phyloP scores from a whole-genome alignment of 2,113 vertebrate genomes.

The Pangasianodon gigas region DNA sequence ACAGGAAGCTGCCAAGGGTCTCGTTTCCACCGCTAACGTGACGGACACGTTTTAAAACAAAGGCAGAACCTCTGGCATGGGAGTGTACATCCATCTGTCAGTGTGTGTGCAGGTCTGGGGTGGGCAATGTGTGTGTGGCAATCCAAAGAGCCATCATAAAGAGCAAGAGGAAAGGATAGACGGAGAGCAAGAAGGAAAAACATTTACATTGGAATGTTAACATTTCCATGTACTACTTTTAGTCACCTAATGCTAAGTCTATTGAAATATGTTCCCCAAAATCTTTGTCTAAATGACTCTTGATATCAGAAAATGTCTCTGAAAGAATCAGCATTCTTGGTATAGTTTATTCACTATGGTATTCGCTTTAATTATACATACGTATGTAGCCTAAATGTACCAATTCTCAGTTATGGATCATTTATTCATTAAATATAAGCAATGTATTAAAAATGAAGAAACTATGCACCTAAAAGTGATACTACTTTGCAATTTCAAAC shows the following conservation, averaged over 20 bases:
- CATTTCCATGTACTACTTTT: background rate
- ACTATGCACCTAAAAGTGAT: background rate
- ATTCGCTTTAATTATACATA: background rate
- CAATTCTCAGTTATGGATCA: background rate
- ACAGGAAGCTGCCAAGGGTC: constrained; percentile 29
- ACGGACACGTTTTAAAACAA: constrained; percentile 45
- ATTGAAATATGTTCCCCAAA: background rate
- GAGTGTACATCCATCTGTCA: constrained; percentile 8
- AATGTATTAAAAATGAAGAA: background rate
- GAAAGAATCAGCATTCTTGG: background rate
- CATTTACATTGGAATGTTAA: constrained; percentile 9
- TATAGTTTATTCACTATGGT: background rate
- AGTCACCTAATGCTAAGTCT: background rate
- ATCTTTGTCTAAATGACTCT: background rate
- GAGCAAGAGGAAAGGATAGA: constrained; percentile 35
- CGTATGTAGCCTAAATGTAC: background rate
- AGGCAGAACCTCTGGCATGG: constrained; percentile 15
- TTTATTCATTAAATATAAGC: background rate
- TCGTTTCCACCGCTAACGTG: constrained; percentile 37
- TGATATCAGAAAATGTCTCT: background rate
- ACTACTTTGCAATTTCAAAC: background rate
- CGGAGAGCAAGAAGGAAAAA: constrained; percentile 32
- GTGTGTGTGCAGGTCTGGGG: constrained; percentile 30
- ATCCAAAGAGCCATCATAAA: constrained; percentile 51
- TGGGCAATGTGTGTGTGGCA: constrained; percentile 23